Conservation (phyloP, 2,888 invertebrate species). For the Tiphia femorata region DNA sequence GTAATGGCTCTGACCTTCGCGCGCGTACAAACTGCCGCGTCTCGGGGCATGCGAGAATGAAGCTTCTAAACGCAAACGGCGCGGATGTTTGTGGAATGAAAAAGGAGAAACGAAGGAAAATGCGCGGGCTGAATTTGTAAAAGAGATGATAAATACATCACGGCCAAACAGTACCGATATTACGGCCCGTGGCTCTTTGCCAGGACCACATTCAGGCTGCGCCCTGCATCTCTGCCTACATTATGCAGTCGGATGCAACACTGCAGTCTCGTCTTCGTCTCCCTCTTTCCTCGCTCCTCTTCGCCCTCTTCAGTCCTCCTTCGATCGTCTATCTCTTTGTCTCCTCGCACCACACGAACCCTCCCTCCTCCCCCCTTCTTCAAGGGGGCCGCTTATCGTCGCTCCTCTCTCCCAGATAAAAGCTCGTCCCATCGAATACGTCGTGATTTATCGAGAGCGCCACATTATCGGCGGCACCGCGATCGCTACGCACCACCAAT, state of each 20-base stretch:
- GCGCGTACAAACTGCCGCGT: no score
- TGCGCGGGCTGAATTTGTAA: constrained; percentile 20
- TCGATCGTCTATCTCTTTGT: background rate
- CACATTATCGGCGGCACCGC: constrained; percentile 30
- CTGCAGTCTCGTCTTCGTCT: constrained; percentile 15
- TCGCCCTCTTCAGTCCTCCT: constrained; percentile 1
- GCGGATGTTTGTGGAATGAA: no score
- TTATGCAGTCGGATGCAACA: constrained; percentile 34
- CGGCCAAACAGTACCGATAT: constrained; percentile 42
- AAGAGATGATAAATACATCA: constrained; percentile 43
- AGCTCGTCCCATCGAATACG: constrained; percentile 9
- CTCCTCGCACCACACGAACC: background rate
- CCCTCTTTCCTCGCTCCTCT: constrained; percentile 7
- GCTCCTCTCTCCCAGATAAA: constrained; percentile 14
- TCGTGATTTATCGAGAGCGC: constrained; percentile 39
- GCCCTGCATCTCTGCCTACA: constrained; percentile 28
- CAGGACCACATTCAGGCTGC: constrained; percentile 27
- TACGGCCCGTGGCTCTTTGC: constrained; percentile 47
- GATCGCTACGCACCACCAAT: constrained; percentile 18
- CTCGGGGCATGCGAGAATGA: no score
- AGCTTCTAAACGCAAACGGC: no score
- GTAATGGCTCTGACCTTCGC: no score
- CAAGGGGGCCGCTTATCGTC: background rate
- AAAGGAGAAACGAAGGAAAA: background rate
- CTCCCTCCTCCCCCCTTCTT: background rate